A percentile compares a stretch with the other conserved stretches of the same genome.
Evolutionary conservation across 2,113 vertebrate genomes (phyloP).

Genomic region (Boulengeromyrus knoepffleri): DNA sequence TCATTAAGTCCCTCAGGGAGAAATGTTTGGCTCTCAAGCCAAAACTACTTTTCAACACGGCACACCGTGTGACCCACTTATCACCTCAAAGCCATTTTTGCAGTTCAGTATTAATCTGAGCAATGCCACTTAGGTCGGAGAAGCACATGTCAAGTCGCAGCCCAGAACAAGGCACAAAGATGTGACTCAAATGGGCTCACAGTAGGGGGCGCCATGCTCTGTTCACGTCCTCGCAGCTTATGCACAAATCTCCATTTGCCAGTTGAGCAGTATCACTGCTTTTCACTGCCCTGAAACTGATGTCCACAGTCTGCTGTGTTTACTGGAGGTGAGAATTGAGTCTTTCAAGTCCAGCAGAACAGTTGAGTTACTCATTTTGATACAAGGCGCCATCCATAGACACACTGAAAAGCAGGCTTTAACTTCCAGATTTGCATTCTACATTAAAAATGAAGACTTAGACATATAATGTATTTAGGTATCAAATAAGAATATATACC

Average conservation of each 20-base stretch:
- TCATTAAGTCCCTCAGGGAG: not conserved
- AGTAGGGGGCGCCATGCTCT: not conserved
- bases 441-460: not conserved
- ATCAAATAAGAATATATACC: not conserved
- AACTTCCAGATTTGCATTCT: not conserved
- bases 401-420: not conserved
- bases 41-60: not conserved
- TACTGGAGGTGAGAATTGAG: not conserved
- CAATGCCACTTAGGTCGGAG: not conserved
- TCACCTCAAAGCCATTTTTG: not conserved
- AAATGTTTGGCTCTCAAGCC: not conserved
- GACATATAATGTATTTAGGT: not conserved
- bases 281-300: not conserved
- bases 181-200: not conserved
- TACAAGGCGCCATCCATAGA: not conserved
- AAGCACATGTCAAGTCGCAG: not conserved
- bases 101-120: not conserved
- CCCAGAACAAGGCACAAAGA: not conserved
- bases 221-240: not conserved
- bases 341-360: not conserved
- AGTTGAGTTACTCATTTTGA: not conserved
- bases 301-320: not conserved
- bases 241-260: not conserved
- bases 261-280: not conserved
- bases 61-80: not conserved